These are phyloP conservation scores for Celastrina argiolus DNA, from an alignment of 2,888 invertebrate species.

Conservation along the genomic window DNA sequence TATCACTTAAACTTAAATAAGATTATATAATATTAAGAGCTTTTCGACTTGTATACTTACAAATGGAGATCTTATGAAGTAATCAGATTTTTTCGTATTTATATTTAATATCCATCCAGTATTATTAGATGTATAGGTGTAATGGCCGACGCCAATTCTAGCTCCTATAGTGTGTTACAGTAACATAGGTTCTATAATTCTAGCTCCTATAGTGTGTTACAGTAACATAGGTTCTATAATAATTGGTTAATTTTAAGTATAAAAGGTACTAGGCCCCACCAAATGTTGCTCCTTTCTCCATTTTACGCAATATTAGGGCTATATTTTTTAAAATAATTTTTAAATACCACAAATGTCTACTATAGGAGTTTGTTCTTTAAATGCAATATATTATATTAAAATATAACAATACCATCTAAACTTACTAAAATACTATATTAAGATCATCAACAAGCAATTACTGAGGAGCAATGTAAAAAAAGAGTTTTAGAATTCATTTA, in stretches of 20 bases:
- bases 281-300: conserved; percentile 22
- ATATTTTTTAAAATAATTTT: conserved; percentile 19
- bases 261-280: conserved; percentile 25
- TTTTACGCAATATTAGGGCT: neutral
- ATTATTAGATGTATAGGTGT: conserved; percentile 73
- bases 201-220: conserved; percentile 62
- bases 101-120: conserved; percentile 74
- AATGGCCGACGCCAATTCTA: conserved; percentile 58
- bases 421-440: conserved; percentile 16
- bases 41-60: conserved; percentile 73
- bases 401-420: conserved; percentile 15
- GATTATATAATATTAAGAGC: conserved; percentile 69
- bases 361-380: neutral
- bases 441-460: neutral
- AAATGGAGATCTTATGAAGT: conserved; percentile 72
- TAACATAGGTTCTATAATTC: conserved; percentile 53
- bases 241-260: conserved; percentile 46
- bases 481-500: conserved; percentile 36
- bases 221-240: conserved; percentile 51
- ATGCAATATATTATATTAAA: neutral
- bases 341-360: neutral
- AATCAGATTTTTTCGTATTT: conserved; percentile 70
- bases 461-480: conserved; percentile 20
- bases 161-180: conserved; percentile 59
- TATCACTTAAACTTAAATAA: conserved; percentile 57